Base-by-base conservation (phyloP, 2,797 vertebrate genomes). In the Sitta carolinensis region DNA sequence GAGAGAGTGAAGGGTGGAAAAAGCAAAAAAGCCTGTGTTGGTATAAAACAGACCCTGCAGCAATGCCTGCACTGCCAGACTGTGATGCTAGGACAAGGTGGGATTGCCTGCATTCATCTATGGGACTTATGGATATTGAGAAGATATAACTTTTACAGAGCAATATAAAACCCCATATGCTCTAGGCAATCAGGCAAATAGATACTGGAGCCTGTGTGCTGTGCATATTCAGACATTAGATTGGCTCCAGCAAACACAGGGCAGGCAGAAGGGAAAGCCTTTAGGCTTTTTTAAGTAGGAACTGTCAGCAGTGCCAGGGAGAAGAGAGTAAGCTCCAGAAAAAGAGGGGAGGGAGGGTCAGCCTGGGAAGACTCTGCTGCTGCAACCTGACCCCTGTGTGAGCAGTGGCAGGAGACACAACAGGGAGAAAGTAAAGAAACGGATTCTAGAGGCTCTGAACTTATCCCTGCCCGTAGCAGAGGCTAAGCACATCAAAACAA, bases 1-100 rank as follows among this genome's bases (percentile, higher is more conserved):
- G 15, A 5, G 36, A 2, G 38, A 2, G 12, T 9, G 13, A 2
- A 6, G 0, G 4, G 11, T 17, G 2, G 7, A 32, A 42, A 36
- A 54, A 25, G 12, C 10, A 21, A 84, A 68, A 50, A n/a, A 23
- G 15, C 4, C 30, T 29, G 12, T n/a, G 22, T 7, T 48, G 26
- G 11, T 48, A 7, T 38, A 12, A 87, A 80, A 57, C 26, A 83
- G 34, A 61, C 7, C 23, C 40, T 74, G 34, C 10, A 66, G 57
- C 43, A 32, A 45, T 30, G 42, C n/a, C 48, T 34, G 22, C 3
- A 1, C 29, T 52, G 54, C 27, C 55, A 38, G 70, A 25, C 48
- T 52, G 38, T 4, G 14, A 38, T 75, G 59, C 62, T 72, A 5
- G 34, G 79, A 85, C 32, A 0, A 0, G 17, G n/a, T 73, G 79